phyloP scores from a whole-genome alignment of 2,797 vertebrate genomes.

The Phrynocephalus vlangalii region DNA sequence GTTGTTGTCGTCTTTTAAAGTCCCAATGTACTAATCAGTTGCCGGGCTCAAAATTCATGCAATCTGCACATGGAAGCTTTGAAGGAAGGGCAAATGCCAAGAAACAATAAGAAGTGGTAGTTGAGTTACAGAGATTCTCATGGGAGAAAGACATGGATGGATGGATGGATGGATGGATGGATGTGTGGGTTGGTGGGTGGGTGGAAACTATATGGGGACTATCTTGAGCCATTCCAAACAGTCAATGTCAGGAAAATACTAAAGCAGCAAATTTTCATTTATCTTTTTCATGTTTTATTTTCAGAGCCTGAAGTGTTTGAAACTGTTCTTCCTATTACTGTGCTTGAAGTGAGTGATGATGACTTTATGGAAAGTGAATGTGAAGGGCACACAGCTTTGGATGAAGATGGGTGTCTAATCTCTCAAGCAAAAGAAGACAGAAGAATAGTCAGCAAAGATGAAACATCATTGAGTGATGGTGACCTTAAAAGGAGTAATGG shows the following conservation, averaged over 20 bases:
- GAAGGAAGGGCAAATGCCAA: background rate
- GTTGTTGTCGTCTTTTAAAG: too few species aligned
- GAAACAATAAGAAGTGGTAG: background rate
- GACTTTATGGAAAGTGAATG: slow-evolving; percentile 40
- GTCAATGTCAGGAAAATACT: background rate
- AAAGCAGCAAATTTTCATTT: background rate
- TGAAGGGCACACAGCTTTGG: fast-evolving
- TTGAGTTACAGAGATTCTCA: too few species aligned
- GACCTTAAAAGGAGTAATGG: fast-evolving
- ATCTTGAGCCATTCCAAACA: background rate
- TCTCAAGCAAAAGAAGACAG: background rate
- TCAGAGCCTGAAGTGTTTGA: slow-evolving; percentile 59
- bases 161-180: too few species aligned
- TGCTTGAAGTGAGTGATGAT: slow-evolving; percentile 53
- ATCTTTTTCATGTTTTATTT: background rate
- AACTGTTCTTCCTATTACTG: slow-evolving; percentile 39
- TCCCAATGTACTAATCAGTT: too few species aligned
- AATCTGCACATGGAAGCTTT: background rate
- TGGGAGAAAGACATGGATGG: background rate
- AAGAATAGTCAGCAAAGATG: background rate
- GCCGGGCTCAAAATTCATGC: too few species aligned
- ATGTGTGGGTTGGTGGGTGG: too few species aligned
- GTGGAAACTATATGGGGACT: too few species aligned
- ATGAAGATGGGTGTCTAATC: background rate
- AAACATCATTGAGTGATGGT: fast-evolving